Percentiles rank a stretch among this genome's conserved stretches.
phyloP scores from a whole-genome alignment of 2,113 vertebrate species.

The Otolemur garnettii region DNA sequence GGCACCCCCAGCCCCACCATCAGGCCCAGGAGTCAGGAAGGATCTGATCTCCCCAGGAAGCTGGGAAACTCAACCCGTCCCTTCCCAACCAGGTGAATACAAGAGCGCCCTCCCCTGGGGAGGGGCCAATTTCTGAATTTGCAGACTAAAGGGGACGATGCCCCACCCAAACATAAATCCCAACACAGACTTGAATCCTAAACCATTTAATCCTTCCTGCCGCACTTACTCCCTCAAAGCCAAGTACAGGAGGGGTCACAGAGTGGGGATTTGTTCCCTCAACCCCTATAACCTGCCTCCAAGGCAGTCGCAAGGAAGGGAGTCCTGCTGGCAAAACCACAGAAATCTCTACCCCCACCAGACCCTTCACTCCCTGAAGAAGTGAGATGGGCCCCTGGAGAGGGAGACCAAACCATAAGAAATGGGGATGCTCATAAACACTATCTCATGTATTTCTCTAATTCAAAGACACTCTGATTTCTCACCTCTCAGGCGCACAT shows the following conservation, averaged over 20 bases:
- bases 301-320: rapidly evolving
- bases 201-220: not conserved
- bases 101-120: not conserved
- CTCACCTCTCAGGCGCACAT: not conserved
- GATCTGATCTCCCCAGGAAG: not conserved
- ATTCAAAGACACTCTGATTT: not conserved
- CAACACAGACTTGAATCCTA: not conserved
- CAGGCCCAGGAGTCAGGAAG: not conserved
- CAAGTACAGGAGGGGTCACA: not conserved
- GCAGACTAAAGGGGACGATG: not conserved
- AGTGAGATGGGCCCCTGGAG: not conserved
- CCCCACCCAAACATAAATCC: not conserved
- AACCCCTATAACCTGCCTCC: not conserved
- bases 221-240: not conserved
- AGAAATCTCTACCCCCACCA: not conserved
- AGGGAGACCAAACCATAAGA: not conserved
- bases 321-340: not conserved
- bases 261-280: not conserved
- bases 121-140: not conserved
- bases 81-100: not conserved
- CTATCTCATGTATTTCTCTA: not conserved
- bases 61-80: not conserved
- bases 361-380: not conserved
- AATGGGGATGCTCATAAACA: not conserved
- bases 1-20: conserved; percentile 64